Conservation (phyloP, 2,797 vertebrate genomes). For the Schizopygopsis malacanthus region DNA sequence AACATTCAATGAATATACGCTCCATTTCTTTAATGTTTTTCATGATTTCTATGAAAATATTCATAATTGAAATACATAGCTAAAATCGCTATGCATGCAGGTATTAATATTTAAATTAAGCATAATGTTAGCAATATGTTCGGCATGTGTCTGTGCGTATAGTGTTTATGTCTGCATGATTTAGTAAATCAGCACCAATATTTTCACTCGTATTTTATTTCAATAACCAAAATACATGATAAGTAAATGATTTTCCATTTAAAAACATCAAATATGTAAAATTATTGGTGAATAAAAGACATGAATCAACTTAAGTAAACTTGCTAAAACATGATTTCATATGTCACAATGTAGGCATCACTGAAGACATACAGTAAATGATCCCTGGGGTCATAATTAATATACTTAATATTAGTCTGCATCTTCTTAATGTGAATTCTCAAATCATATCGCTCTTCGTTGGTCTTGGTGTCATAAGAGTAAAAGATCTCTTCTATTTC, state of each 20-base stretch:
- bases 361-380: constrained; percentile 49
- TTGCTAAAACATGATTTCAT: constrained; percentile 18
- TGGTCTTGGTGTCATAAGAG: constrained; percentile 70
- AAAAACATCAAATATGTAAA: neutral
- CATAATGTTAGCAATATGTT: neutral
- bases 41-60: no score
- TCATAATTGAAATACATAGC: no score
- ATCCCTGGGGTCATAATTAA: constrained; percentile 48
- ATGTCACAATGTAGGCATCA: constrained; percentile 49
- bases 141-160: neutral
- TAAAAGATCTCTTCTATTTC: constrained; percentile 78
- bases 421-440: constrained; percentile 72
- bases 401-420: constrained; percentile 55
- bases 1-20: no score
- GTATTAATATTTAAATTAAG: neutral
- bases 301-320: neutral
- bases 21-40: no score
- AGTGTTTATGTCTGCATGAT: neutral
- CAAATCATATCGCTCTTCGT: constrained; percentile 69
- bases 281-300: neutral
- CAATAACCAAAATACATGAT: neutral
- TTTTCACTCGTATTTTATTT: neutral
- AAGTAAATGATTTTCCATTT: neutral
- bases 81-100: neutral
- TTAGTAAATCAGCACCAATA: neutral